These are phyloP conservation scores for Cyanistes caeruleus DNA, from an alignment of 2,113 vertebrate genomes.

Conservation along the genomic window DNA sequence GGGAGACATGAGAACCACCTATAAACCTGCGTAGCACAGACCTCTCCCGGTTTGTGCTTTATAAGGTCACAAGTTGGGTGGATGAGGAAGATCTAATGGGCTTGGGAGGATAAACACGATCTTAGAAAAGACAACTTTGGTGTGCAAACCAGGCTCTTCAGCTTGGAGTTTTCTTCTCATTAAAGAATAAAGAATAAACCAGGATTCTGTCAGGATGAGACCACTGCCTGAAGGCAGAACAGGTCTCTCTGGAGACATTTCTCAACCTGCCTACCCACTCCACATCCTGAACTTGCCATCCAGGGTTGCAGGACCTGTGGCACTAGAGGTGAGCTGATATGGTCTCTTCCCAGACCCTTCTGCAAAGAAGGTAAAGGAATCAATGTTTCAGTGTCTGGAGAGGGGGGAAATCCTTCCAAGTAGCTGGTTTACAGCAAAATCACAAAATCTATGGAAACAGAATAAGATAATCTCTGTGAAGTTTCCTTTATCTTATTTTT, in stretches of 20 bases:
- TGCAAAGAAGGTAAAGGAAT: neutral
- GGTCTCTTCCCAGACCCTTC: neutral
- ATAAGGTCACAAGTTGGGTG: neutral
- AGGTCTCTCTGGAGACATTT: neutral
- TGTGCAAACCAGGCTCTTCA: neutral
- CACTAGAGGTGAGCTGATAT: neutral
- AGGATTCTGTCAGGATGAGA: neutral
- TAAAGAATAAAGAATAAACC: neutral
- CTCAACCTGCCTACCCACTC: neutral
- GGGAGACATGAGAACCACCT: neutral
- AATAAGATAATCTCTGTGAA: neutral
- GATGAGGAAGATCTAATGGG: neutral
- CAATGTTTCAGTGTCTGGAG: neutral
- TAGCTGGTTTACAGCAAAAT: neutral
- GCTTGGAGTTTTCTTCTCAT: neutral
- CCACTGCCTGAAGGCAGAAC: neutral
- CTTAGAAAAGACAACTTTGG: accelerated
- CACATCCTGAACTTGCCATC: neutral
- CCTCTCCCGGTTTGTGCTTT: neutral
- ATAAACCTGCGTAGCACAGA: neutral
- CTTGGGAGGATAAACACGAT: neutral
- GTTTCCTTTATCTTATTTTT: neutral
- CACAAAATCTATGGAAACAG: neutral
- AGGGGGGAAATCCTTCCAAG: neutral
- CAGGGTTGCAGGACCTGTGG: neutral